Percentiles rank a stretch among this genome's conserved stretches.
Evolutionary conservation across 2,797 vertebrate species (phyloP).

Genomic region (Phoebastria nigripes): DNA sequence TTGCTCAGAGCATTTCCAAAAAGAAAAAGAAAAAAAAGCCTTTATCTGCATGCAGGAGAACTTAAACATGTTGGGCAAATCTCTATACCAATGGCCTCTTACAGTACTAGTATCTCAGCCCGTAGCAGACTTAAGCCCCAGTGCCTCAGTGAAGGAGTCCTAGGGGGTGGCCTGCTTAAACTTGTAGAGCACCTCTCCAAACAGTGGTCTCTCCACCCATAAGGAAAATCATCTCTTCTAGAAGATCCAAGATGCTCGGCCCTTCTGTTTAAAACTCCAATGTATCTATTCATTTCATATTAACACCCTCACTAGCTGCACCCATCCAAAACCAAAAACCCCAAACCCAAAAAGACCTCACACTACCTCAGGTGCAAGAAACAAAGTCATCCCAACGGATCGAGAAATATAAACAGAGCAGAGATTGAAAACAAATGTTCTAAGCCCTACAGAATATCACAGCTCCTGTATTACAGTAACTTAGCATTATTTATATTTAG

Average conservation of each 20-base stretch:
- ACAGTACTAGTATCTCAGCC: not conserved
- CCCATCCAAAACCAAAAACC: not conserved
- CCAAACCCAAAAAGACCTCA: not conserved
- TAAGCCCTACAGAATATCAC: not conserved
- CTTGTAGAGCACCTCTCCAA: not conserved
- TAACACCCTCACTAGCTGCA: not conserved
- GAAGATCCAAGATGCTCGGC: not conserved
- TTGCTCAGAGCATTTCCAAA: not conserved
- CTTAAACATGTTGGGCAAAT: not conserved
- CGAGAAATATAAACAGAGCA: not conserved
- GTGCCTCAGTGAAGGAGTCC: not conserved
- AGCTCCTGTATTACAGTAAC: not conserved
- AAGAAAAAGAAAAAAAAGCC: not conserved
- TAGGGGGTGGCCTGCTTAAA: not conserved
- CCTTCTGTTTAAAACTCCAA: not conserved
- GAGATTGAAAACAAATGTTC: not conserved
- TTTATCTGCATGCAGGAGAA: not conserved
- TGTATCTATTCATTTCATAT: rapidly evolving
- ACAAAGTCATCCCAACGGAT: not conserved
- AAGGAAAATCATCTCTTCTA: not conserved
- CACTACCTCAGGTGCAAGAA: not conserved
- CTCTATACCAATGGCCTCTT: not conserved
- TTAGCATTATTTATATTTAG: not conserved
- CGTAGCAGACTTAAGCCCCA: not conserved
- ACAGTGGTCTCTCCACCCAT: not conserved